phyloP scores from a whole-genome alignment of 2,888 invertebrate genomes.

The Drosophila bunnanda region DNA sequence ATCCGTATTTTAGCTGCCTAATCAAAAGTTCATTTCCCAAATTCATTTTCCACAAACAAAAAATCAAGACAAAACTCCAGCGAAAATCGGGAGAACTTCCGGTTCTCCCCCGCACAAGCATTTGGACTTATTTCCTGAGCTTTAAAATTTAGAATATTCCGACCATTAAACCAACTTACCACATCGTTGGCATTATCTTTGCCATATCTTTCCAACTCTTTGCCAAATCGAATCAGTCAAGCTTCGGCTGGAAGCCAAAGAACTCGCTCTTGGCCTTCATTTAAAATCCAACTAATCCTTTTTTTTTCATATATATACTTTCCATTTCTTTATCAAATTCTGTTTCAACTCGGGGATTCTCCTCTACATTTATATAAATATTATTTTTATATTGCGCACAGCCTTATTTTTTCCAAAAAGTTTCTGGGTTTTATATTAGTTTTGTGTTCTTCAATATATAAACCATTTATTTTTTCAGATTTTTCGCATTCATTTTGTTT shows the following conservation, averaged over 20 bases:
- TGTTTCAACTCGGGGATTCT: conserved; percentile 13
- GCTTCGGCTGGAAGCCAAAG: conserved; percentile 19
- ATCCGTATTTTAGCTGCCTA: conserved; percentile 45
- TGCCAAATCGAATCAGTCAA: conserved; percentile 46
- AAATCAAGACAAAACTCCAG: conserved; percentile 20
- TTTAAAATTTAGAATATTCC: conserved; percentile 49
- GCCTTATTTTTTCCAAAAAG: conserved; percentile 65
- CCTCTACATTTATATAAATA: conserved; percentile 30
- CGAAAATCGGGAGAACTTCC: neutral
- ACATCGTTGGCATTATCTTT: neutral
- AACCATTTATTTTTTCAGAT: conserved; percentile 51
- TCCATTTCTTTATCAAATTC: conserved; percentile 15
- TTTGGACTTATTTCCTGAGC: conserved; percentile 40
- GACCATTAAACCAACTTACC: conserved; percentile 32
- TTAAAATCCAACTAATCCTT: conserved; percentile 21
- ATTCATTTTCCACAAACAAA: conserved; percentile 3
- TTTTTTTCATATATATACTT: too few species aligned
- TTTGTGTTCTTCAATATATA: conserved; percentile 33
- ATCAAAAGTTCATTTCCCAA: conserved; percentile 8
- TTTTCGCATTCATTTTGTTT: conserved; percentile 6
- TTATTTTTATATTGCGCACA: conserved; percentile 67
- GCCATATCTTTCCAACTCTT: neutral
- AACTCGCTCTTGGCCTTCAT: conserved; percentile 1
- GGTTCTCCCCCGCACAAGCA: too few species aligned
- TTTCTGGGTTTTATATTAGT: conserved; percentile 40